Evolutionary conservation across 2,888 invertebrate species (phyloP).

Genomic region (Hyalella azteca): DNA sequence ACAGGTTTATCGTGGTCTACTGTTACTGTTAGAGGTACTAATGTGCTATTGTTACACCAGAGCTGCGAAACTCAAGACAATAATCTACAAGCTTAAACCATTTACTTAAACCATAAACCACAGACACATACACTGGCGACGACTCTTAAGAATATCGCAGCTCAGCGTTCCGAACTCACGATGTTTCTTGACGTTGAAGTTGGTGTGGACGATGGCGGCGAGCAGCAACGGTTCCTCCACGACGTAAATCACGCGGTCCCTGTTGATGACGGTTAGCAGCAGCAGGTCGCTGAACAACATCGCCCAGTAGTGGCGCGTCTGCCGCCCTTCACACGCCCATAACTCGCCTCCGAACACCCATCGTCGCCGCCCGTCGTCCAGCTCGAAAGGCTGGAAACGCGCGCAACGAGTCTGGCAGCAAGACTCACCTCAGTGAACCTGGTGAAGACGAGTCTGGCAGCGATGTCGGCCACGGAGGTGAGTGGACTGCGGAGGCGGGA

Average conservation of each 20-base stretch:
- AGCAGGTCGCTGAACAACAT: constrained; percentile 82
- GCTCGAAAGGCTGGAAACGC: constrained; percentile 74
- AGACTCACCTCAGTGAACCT: constrained; percentile 75
- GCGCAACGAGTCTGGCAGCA: not conserved
- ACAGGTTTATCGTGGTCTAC: too few species aligned
- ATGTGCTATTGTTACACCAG: too few species aligned
- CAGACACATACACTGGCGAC: too few species aligned
- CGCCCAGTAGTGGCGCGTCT: constrained; percentile 84
- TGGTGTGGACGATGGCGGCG: constrained; percentile 78
- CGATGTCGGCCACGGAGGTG: constrained; percentile 81
- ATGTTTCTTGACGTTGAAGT: constrained; percentile 84
- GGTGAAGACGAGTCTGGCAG: constrained; percentile 86
- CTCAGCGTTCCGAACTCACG: constrained; percentile 32
- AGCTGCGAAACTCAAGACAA: too few species aligned
- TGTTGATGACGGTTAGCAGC: constrained; percentile 83
- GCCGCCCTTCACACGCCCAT: constrained; percentile 80
- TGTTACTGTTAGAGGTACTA: too few species aligned
- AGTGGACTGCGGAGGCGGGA: constrained; percentile 72
- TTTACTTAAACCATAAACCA: too few species aligned
- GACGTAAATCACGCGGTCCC: constrained; percentile 84
- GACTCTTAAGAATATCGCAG: too few species aligned
- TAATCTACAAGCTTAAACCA: too few species aligned
- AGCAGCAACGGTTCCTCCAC: constrained; percentile 85
- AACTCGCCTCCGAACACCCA: constrained; percentile 90
- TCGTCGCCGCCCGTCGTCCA: constrained; percentile 82